Base-by-base conservation (phyloP, 2,888 invertebrate species). In the Temnothorax unifasciatus region DNA sequence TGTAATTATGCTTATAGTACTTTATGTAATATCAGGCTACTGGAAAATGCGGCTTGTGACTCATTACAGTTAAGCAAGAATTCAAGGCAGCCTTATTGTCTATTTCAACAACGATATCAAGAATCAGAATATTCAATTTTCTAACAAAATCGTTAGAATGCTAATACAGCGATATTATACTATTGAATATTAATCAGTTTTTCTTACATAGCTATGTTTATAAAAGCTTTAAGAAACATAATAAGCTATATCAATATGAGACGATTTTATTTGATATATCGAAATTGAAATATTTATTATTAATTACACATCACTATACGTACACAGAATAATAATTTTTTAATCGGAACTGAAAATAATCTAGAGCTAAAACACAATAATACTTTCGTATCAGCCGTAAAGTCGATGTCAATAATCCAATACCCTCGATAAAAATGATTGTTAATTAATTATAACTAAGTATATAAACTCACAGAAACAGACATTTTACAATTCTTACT, bases 11-110 rank as follows among this genome's bases (percentile, higher is more conserved):
- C 47, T 25, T 21, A n/a, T 61, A 41, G 18, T 47, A 38, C 38
- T 52, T 21, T 52, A 2, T 18, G 50, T 64, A 75, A 75, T 75
- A 34, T 63, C 66, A 66, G 38, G 15, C 50, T 8, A 64, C 18
- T 76, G 52, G 52, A 76, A 76, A 76, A 66, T 34, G 47, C 15
- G 3, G n/a, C 44, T 75, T 38, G 21, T 52, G 38, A 76, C 18
- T 76, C 52, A 66, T 66, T 66, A 25, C 8, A 8, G 25, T 66
- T 64, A 15, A 50, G 34, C 64, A 66, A 66, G 66, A 52, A 25
- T 76, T 64, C 52, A 52, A 76, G 52, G 38, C 25, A 25, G 50
- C 38, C 11, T 34, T 52, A 25, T n/a, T 52, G 25, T 52, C 11
- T 59, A 3, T 50, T 63, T 66, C 50, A 52, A 11, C 52, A n/a